Evolutionary conservation across 2,888 invertebrate genomes (phyloP), one percentile per base, ranked within the genome.

Genomic region (Parnassius apollo): DNA sequence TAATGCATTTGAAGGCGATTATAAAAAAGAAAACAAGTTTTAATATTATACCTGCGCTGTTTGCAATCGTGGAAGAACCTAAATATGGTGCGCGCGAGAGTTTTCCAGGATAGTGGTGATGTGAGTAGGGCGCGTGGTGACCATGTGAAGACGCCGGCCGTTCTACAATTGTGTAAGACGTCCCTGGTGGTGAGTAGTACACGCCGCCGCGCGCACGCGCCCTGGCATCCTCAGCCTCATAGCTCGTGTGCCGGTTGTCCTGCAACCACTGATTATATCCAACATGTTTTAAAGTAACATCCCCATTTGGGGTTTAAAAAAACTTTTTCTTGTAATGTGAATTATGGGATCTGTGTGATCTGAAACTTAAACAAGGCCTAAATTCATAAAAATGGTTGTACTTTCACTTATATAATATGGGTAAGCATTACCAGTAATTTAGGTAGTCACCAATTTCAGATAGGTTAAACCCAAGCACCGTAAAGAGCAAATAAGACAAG

Each of bases 131-230:
- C 42, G 86, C 76, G 69, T 95, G 95, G 75, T 95, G 95, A 77
- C 94, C 94, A 70, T 94, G 94, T 56, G 94, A 94, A 73, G 94
- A 95, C 68, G 95, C 94, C 67, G 95, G 95, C 68, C 96, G 93
- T 88, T 97, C 97, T 77, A 97, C 95, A 84, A 97, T 97, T 78
- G 97, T 97, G 88, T 97, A 97, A 64, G 96, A 96, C 70, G 97
- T 97, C 68, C 97, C 97, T 42, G 97, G 97, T 63, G 97, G 97
- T 69, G 96, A 97, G 86, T 96, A 97, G 88, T 97, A 97, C 69
- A 95, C 92, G 69, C 96, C 94, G 70, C 95, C 93, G 56, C 95
- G 93, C 69, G 93, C 93, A 72, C 95, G 88, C 69, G 77, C 82
- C 53, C 88, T 81, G 65, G 88, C 90, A 71, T 87, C 93, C 76